Evolutionary conservation across 2,888 invertebrate genomes (phyloP).

Genomic region (Axea sp.): DNA sequence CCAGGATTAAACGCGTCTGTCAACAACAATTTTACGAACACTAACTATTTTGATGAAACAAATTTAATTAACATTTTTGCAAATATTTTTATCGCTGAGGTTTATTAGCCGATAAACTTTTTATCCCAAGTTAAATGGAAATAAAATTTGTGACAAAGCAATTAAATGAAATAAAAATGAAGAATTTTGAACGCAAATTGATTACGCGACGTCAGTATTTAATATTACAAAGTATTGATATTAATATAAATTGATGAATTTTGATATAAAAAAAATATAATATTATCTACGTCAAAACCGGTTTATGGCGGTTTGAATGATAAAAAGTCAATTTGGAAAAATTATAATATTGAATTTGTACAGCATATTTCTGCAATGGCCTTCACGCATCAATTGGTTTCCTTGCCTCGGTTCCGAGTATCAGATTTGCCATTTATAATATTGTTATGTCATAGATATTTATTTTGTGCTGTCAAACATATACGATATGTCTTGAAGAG

Average conservation of each 20-base stretch:
- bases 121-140: too few relatives aligned
- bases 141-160: not conserved
- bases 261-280: too few relatives aligned
- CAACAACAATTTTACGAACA: constrained; percentile 6
- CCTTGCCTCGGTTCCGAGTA: constrained; percentile 34
- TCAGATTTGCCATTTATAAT: constrained; percentile 28
- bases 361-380: constrained; percentile 26
- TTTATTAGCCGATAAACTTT: too few relatives aligned
- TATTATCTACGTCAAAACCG: too few relatives aligned
- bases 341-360: constrained; percentile 8
- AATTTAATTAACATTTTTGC: too few relatives aligned
- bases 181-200: too few relatives aligned
- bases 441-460: constrained; percentile 35
- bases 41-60: not conserved
- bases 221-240: too few relatives aligned
- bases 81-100: too few relatives aligned
- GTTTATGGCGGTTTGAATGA: not conserved
- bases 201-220: too few relatives aligned
- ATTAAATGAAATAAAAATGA: too few relatives aligned
- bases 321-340: constrained; percentile 7
- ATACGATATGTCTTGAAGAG: constrained; percentile 2
- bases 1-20: constrained; percentile 5
- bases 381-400: constrained; percentile 51
- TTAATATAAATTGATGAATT: too few relatives aligned
- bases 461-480: constrained; percentile 14